A percentile compares a stretch with the other conserved stretches of the same genome.
Conservation (phyloP, 2,113 vertebrate species). For the Muntiacus reevesi region DNA sequence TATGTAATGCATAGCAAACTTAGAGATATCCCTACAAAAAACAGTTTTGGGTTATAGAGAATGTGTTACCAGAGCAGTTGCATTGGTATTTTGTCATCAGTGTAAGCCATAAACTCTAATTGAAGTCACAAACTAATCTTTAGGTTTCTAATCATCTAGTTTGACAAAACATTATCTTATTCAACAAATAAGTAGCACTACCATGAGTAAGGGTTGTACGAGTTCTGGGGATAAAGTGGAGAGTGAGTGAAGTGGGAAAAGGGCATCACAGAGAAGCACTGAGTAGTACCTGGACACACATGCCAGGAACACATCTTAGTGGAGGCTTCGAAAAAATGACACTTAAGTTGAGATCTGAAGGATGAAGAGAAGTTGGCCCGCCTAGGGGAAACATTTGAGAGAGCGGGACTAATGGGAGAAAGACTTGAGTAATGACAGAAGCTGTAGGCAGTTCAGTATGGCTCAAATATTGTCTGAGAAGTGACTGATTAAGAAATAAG, state of each 20-base stretch:
- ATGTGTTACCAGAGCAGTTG: slow-evolving; percentile 13
- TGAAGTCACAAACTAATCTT: slow-evolving; percentile 38
- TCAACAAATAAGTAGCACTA: background rate
- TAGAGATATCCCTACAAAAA: slow-evolving; percentile 91
- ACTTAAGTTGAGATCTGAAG: background rate
- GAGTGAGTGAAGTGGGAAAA: background rate
- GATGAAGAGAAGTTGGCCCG: background rate
- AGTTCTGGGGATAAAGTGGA: background rate
- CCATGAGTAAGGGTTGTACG: background rate
- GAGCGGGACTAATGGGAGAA: background rate
- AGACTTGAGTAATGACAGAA: background rate
- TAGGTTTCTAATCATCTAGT: background rate
- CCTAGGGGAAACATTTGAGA: background rate
- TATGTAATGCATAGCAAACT: slow-evolving; percentile 95
- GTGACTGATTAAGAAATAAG: background rate
- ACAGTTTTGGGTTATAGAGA: slow-evolving; percentile 33
- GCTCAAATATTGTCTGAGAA: background rate
- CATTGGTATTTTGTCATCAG: background rate
- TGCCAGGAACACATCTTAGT: background rate
- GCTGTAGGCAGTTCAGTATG: background rate
- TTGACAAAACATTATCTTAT: slow-evolving; percentile 13
- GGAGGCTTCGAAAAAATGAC: background rate
- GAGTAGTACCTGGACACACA: background rate
- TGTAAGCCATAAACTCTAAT: background rate
- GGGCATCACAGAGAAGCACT: background rate